phyloP scores from a whole-genome alignment of 2,888 invertebrate species.

The Amiota communis region DNA sequence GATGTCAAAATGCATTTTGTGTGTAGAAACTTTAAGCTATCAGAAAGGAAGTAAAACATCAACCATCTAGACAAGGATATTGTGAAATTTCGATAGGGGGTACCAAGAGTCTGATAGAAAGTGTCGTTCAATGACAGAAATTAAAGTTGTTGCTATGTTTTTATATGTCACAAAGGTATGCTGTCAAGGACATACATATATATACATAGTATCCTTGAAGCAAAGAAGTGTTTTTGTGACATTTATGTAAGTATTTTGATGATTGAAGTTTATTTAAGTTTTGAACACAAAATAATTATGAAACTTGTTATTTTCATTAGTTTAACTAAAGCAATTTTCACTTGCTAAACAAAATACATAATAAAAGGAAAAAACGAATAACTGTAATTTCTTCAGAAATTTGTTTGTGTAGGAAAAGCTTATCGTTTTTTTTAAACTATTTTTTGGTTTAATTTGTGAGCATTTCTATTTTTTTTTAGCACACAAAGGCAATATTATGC shows the following conservation, averaged over 20 bases:
- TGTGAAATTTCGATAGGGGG: background rate
- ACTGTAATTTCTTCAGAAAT: no score
- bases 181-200: conserved; percentile 15
- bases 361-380: no score
- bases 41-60: background rate
- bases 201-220: background rate
- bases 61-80: background rate
- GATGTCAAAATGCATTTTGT: conserved; percentile 61
- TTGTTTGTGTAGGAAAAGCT: no score
- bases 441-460: no score
- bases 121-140: background rate
- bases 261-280: background rate
- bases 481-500: conserved; percentile 4
- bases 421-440: no score
- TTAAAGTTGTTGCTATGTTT: background rate
- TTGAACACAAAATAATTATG: background rate
- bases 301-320: background rate
- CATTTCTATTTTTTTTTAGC: background rate
- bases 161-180: conserved; percentile 5
- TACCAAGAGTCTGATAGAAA: background rate
- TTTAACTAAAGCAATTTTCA: no score
- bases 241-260: background rate
- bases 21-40: conserved; percentile 47
- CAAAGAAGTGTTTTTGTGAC: background rate
- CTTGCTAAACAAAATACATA: no score